phyloP scores from a whole-genome alignment of 2,113 vertebrate species.

The Pardalotus punctatus region DNA sequence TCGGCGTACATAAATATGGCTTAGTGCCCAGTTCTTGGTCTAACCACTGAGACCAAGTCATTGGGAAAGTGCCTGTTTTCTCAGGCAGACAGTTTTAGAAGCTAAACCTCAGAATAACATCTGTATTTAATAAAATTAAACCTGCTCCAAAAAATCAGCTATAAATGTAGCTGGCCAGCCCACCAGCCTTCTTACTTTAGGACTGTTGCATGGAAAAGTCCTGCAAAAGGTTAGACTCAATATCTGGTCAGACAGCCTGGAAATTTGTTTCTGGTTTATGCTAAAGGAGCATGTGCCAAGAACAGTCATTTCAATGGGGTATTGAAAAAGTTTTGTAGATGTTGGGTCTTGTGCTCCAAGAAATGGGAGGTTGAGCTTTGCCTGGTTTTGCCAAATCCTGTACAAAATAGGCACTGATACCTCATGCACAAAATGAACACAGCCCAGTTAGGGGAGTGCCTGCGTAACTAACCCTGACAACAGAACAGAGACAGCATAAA shows the following conservation, averaged over 20 bases:
- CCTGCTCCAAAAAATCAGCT: conserved; percentile 23
- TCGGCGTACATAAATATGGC: conserved; percentile 32
- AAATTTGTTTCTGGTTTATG: conserved; percentile 26
- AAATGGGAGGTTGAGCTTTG: neutral
- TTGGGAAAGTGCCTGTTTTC: conserved; percentile 56
- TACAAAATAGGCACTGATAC: neutral
- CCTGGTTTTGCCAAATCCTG: conserved; percentile 1
- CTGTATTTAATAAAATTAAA: conserved; percentile 48
- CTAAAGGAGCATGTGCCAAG: neutral
- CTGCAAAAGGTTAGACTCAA: neutral
- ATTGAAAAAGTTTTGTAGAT: conserved; percentile 1
- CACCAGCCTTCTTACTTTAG: neutral
- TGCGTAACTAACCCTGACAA: neutral
- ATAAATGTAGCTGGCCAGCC: conserved; percentile 22
- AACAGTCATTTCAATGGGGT: neutral
- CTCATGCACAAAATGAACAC: neutral
- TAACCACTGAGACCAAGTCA: conserved; percentile 48
- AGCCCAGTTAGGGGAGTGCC: neutral
- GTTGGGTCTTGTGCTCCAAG: neutral
- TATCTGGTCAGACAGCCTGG: conserved; percentile 14
- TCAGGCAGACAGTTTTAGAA: conserved; percentile 46
- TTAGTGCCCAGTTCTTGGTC: conserved; percentile 33
- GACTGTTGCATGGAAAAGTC: conserved; percentile 9
- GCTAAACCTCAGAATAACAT: conserved; percentile 48
- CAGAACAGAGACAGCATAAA: neutral